Conservation (phyloP, 2,113 vertebrate species). For the Mesocricetus auratus region DNA sequence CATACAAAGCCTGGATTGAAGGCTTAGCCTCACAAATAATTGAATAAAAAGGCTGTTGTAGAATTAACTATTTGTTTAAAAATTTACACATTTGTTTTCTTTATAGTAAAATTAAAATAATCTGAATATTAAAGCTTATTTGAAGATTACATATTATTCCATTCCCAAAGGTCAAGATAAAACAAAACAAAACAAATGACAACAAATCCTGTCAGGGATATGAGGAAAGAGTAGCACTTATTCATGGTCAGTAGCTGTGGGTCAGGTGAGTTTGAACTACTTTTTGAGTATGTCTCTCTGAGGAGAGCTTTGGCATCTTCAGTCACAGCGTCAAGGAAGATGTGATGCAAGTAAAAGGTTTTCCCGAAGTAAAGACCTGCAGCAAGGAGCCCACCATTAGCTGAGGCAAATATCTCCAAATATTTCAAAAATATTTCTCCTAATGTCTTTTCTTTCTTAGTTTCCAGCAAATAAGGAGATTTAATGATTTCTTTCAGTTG, state of each 20-base stretch:
- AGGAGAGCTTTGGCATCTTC: constrained; percentile 33
- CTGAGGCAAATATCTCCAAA: background rate
- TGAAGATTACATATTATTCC: background rate
- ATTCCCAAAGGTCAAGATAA: background rate
- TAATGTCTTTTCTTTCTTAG: background rate
- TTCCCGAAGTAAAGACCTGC: background rate
- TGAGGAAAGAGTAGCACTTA: background rate
- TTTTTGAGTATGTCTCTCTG: too few species aligned
- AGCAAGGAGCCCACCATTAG: background rate
- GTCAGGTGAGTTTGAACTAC: background rate
- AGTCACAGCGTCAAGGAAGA: background rate
- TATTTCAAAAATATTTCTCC: background rate
- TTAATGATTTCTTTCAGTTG: background rate
- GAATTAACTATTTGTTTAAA: background rate
- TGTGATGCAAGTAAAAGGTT: background rate
- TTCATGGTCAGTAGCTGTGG: background rate
- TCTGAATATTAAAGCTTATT: background rate
- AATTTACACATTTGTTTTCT: background rate
- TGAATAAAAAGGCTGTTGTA: background rate
- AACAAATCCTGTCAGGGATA: background rate
- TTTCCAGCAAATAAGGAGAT: constrained; percentile 1
- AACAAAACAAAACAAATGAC: background rate
- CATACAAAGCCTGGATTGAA: background rate
- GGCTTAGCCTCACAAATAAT: background rate
- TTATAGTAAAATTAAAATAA: background rate